phyloP scores from a whole-genome alignment of 2,113 vertebrate genomes.

The Meles meles region DNA sequence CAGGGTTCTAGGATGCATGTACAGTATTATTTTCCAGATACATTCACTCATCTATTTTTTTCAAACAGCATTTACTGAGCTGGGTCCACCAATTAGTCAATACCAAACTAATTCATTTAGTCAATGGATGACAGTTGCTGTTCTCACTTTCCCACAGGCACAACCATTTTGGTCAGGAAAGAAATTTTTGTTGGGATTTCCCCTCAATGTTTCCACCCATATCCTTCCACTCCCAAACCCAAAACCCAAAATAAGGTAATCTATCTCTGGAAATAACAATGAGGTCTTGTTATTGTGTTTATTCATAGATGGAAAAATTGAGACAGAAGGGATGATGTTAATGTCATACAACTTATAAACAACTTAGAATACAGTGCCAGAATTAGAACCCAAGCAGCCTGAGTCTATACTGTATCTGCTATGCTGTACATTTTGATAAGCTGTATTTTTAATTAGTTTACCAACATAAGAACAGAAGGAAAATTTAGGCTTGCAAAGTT shows the following conservation, averaged over 20 bases:
- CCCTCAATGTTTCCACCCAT: not conserved
- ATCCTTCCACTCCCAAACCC: not conserved
- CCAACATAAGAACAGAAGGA: not conserved
- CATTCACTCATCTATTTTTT: not conserved
- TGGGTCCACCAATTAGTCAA: not conserved
- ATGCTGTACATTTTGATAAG: not conserved
- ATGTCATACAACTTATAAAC: not conserved
- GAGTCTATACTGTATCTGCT: not conserved
- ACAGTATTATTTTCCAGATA: conserved; percentile 2
- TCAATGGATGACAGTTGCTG: not conserved
- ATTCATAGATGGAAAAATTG: not conserved
- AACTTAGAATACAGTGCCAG: not conserved
- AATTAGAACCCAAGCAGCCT: not conserved
- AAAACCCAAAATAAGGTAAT: not conserved
- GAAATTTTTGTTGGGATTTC: not conserved
- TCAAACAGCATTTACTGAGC: not conserved
- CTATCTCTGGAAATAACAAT: not conserved
- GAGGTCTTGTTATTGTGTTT: not conserved
- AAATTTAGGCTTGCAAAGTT: not conserved
- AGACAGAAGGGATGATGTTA: not conserved
- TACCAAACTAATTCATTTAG: not conserved
- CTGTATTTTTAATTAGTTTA: not conserved
- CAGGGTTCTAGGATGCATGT: not conserved
- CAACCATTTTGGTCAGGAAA: not conserved
- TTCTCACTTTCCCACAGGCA: not conserved